Percentiles rank a stretch among this genome's conserved stretches.
Conservation (phyloP, 2,113 vertebrate genomes). For the Albula glossodonta region DNA sequence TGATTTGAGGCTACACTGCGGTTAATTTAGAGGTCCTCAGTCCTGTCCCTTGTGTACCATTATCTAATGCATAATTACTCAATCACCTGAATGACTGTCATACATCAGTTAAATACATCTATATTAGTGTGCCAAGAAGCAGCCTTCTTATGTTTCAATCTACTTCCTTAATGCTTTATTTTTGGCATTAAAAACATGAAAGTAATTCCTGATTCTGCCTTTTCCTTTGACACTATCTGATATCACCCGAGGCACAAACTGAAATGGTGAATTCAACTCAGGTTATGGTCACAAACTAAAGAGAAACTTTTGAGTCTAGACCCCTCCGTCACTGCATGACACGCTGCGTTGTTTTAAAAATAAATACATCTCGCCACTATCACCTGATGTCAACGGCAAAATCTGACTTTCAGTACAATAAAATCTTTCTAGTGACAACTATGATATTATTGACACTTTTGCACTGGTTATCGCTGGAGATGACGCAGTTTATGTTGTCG, state of each 20-base stretch:
- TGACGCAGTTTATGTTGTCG: not conserved
- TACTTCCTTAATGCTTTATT: no score
- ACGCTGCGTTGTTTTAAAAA: not conserved
- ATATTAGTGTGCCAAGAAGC: not conserved
- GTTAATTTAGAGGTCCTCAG: not conserved
- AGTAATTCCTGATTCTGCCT: no score
- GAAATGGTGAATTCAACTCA: no score
- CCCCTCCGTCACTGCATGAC: not conserved
- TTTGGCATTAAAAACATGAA: no score
- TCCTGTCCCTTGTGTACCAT: not conserved
- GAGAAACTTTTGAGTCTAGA: not conserved
- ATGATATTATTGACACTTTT: not conserved
- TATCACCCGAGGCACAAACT: no score
- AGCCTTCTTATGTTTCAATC: no score
- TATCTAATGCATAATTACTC: not conserved
- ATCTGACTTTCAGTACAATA: not conserved
- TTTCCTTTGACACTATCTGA: no score
- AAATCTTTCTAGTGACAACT: not conserved
- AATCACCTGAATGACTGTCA: not conserved
- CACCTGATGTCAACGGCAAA: not conserved
- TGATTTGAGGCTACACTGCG: not conserved
- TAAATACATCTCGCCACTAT: not conserved
- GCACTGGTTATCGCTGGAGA: not conserved
- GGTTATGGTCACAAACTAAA: no score
- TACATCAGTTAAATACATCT: not conserved